A percentile compares a stretch with the other conserved stretches of the same genome.
These are phyloP conservation scores for Parapristionchus giblindavisi DNA, from an alignment of 2,888 invertebrate genomes.

Conservation along the genomic window DNA sequence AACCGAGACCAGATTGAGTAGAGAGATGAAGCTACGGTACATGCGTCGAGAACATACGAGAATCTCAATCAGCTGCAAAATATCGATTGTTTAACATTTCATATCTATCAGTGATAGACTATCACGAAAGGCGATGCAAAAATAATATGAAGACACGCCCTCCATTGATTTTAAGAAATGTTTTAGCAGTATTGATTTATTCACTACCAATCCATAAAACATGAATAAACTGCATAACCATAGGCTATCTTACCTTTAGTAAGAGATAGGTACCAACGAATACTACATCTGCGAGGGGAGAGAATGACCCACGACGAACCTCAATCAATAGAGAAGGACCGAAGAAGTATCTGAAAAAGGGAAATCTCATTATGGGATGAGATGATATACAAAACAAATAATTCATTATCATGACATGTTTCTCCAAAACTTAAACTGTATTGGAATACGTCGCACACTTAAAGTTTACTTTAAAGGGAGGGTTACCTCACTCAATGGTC, in stretches of 20 bases:
- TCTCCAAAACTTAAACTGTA: too few species aligned
- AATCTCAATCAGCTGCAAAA: conserved; percentile 29
- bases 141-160: background rate
- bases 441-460: too few species aligned
- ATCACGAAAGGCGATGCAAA: too few species aligned
- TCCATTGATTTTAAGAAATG: too few species aligned
- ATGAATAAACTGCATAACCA: background rate
- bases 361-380: too few species aligned
- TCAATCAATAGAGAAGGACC: conserved; percentile 4
- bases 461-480: too few species aligned
- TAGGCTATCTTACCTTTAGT: conserved; percentile 21
- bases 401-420: too few species aligned
- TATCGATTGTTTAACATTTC: background rate
- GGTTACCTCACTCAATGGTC: too few species aligned
- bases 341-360: conserved; percentile 39
- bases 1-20: conserved; percentile 30
- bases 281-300: background rate
- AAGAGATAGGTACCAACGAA: conserved; percentile 18
- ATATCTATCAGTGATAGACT: background rate
- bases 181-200: background rate
- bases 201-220: background rate
- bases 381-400: too few species aligned
- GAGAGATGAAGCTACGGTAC: conserved; percentile 15
- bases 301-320: too few species aligned
- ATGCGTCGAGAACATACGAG: background rate